Percentiles rank a stretch among this genome's conserved stretches.
phyloP scores from a whole-genome alignment of 2,797 vertebrate species.

The Mycteria americana region DNA sequence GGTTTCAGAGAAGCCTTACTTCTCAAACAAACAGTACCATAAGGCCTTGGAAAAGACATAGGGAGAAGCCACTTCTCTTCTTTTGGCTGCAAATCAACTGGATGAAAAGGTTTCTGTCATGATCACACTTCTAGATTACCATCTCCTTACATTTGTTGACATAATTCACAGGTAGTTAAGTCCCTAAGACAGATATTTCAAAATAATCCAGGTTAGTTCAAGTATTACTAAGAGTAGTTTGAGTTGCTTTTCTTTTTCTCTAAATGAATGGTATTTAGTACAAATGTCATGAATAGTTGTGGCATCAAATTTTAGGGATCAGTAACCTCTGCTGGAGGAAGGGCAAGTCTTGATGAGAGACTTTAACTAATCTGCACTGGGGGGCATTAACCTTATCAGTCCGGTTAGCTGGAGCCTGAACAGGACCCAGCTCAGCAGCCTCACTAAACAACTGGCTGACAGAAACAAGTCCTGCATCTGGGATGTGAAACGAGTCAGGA shows the following conservation, averaged over 20 bases:
- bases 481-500: neutral
- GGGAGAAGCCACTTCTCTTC: neutral
- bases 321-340: neutral
- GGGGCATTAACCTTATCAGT: neutral
- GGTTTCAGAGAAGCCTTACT: neutral
- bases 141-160: neutral
- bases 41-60: neutral
- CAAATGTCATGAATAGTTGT: neutral
- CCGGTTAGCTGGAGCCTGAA: neutral
- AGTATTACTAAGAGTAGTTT: neutral
- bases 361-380: neutral
- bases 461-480: neutral
- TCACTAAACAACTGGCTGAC: neutral
- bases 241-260: neutral
- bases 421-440: neutral
- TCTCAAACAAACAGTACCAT: neutral
- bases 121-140: neutral
- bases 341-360: neutral
- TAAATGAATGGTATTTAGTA: neutral
- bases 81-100: neutral
- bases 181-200: neutral
- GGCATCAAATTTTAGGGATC: neutral
- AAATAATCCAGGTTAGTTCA: neutral
- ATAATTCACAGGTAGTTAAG: neutral
- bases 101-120: neutral